phyloP scores from a whole-genome alignment of 2,888 invertebrate species.

The Petrophora chlorosata region DNA sequence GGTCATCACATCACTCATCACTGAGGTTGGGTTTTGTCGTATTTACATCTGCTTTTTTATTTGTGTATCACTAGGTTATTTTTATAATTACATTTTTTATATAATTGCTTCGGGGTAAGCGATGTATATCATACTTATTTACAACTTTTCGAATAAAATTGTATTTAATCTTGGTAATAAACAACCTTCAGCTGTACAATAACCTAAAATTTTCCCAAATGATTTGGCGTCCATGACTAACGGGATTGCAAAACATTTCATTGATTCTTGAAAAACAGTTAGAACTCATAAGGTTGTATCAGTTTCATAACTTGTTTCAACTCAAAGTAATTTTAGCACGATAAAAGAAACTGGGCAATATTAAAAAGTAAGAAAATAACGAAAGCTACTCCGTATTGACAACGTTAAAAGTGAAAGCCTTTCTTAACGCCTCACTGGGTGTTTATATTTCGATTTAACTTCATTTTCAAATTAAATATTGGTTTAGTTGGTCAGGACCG shows the following conservation, averaged over 20 bases:
- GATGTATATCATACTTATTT: too few species aligned
- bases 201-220: conserved; percentile 16
- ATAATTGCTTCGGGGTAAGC: too few species aligned
- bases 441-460: conserved; percentile 45
- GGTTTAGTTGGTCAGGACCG: conserved; percentile 46
- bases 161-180: not conserved
- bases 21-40: too few species aligned
- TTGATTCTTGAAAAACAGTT: conserved; percentile 27
- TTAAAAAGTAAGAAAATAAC: conserved; percentile 36
- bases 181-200: conserved; percentile 1
- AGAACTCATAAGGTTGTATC: conserved; percentile 24
- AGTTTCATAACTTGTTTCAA: conserved; percentile 27
- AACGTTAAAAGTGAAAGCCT: conserved; percentile 66
- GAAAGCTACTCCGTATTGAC: conserved; percentile 43
- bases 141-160: not conserved
- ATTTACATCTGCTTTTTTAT: too few species aligned
- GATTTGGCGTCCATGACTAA: conserved; percentile 30
- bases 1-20: too few species aligned
- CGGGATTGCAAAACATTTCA: conserved; percentile 29
- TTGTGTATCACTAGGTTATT: too few species aligned
- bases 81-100: too few species aligned
- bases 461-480: conserved; percentile 59
- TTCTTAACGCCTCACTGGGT: conserved; percentile 50
- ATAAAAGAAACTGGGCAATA: conserved; percentile 30
- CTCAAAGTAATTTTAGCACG: conserved; percentile 25